These are phyloP conservation scores for Capromys pilorides DNA, from an alignment of 2,797 vertebrate genomes.

Conservation along the genomic window DNA sequence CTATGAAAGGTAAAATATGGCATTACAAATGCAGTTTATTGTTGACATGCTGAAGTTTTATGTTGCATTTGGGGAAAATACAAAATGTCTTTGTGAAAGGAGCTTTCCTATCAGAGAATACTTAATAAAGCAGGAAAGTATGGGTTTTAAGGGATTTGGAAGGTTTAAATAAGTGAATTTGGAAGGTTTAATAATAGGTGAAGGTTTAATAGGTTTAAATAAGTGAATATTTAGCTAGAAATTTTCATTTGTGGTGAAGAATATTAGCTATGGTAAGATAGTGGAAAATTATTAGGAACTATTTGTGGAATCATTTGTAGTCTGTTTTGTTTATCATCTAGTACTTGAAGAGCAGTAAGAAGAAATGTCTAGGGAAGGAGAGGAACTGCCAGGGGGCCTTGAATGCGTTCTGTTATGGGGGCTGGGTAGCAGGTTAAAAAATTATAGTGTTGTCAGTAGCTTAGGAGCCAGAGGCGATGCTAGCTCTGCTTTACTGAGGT, in stretches of 20 bases:
- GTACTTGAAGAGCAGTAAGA: background rate
- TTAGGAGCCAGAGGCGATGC: background rate
- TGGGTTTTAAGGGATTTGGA: background rate
- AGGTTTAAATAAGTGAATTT: background rate
- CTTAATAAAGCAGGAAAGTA: background rate
- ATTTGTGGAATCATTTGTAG: background rate
- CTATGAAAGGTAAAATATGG: slow-evolving; percentile 29
- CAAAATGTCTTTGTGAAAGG: background rate
- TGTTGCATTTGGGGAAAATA: slow-evolving; percentile 9
- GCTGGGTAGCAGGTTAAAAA: background rate
- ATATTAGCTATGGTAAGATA: background rate
- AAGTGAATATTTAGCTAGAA: background rate
- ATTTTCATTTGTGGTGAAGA: background rate
- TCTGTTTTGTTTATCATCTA: background rate
- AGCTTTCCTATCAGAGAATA: background rate
- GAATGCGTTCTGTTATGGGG: background rate
- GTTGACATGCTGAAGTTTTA: slow-evolving; percentile 17
- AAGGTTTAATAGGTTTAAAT: background rate
- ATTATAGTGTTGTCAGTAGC: background rate
- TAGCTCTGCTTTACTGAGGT: background rate
- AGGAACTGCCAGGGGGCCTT: background rate
- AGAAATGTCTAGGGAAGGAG: background rate
- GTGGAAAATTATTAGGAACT: background rate
- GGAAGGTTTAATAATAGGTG: too few species aligned
- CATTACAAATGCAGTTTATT: slow-evolving; percentile 1